phyloP scores from a whole-genome alignment of 1,140 invertebrate genomes.

The Eumaeus atala region DNA sequence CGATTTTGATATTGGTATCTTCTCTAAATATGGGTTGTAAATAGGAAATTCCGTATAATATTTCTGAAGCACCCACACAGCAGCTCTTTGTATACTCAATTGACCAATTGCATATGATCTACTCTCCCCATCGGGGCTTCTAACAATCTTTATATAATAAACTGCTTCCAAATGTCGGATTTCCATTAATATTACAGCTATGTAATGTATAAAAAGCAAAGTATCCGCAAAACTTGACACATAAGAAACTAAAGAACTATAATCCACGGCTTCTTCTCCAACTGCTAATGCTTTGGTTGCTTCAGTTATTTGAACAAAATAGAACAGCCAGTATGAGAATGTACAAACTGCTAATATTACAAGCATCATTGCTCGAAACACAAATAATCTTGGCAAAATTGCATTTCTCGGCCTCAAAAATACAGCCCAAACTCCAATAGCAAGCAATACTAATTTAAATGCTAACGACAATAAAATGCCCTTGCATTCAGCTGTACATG shows the following conservation, averaged over 20 bases:
- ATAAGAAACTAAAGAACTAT: slow-evolving; percentile 91
- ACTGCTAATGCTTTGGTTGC: slow-evolving; percentile 85
- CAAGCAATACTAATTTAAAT: slow-evolving; percentile 93
- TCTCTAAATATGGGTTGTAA: slow-evolving; percentile 96
- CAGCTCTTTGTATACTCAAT: slow-evolving; percentile 95
- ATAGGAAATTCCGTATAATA: slow-evolving; percentile 98
- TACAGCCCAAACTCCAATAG: slow-evolving; percentile 93
- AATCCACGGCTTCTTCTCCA: slow-evolving; percentile 85
- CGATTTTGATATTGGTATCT: slow-evolving; percentile 89
- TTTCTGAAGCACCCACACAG: slow-evolving; percentile 93
- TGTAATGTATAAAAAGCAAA: slow-evolving; percentile 95
- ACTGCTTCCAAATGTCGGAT: slow-evolving; percentile 91
- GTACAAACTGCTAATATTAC: slow-evolving; percentile 93
- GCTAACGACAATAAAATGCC: slow-evolving; percentile 92
- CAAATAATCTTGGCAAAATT: slow-evolving; percentile 94
- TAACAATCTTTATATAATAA: slow-evolving; percentile 92
- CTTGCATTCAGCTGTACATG: slow-evolving; percentile 78
- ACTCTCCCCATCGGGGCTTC: slow-evolving; percentile 95
- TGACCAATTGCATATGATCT: slow-evolving; percentile 91
- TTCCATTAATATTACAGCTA: slow-evolving; percentile 94
- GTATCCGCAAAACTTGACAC: slow-evolving; percentile 93
- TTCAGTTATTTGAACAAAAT: slow-evolving; percentile 91
- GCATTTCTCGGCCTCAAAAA: slow-evolving; percentile 84
- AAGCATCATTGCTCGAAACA: slow-evolving; percentile 91
- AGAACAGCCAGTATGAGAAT: slow-evolving; percentile 98